These are phyloP conservation scores for Graphium colonna DNA, from an alignment of 2,888 invertebrate species.

Conservation along the genomic window DNA sequence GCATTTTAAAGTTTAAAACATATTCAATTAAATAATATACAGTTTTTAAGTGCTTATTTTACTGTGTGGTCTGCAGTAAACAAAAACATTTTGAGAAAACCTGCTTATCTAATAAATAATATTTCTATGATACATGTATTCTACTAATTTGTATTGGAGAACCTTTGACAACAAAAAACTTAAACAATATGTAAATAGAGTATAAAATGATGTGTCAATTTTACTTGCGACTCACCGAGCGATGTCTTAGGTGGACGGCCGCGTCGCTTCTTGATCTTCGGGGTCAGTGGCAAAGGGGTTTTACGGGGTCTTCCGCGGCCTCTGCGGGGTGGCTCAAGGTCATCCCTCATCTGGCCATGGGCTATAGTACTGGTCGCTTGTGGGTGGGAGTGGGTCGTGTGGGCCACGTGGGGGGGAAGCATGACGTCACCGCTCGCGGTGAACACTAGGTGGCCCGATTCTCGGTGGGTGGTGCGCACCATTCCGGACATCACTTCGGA, in stretches of 20 bases:
- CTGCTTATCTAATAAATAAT: too few relatives aligned
- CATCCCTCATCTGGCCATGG: constrained; percentile 33
- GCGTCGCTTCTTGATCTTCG: constrained; percentile 69
- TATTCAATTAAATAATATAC: too few relatives aligned
- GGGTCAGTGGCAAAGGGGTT: constrained; percentile 70
- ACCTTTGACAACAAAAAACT: too few relatives aligned
- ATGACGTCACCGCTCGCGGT: constrained; percentile 73
- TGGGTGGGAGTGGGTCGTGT: not conserved
- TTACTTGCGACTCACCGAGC: constrained; percentile 50
- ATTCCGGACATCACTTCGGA: constrained; percentile 73
- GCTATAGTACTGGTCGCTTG: constrained; percentile 24
- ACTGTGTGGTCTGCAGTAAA: too few relatives aligned
- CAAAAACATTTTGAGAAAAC: too few relatives aligned
- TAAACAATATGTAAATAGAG: too few relatives aligned
- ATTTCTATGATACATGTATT: too few relatives aligned
- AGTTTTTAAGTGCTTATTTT: too few relatives aligned
- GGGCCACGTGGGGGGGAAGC: constrained; percentile 55
- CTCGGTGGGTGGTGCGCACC: constrained; percentile 73
- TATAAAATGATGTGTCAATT: constrained; percentile 10
- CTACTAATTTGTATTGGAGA: too few relatives aligned
- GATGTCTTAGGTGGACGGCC: constrained; percentile 74
- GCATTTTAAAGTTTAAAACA: too few relatives aligned
- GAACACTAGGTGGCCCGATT: constrained; percentile 69
- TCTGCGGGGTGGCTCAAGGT: constrained; percentile 63
- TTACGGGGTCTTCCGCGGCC: constrained; percentile 77